A percentile compares a stretch with the other conserved stretches of the same genome.
These are phyloP conservation scores for Drosophila parabipectinata DNA, from an alignment of 1,140 invertebrate genomes.

Conservation along the genomic window DNA sequence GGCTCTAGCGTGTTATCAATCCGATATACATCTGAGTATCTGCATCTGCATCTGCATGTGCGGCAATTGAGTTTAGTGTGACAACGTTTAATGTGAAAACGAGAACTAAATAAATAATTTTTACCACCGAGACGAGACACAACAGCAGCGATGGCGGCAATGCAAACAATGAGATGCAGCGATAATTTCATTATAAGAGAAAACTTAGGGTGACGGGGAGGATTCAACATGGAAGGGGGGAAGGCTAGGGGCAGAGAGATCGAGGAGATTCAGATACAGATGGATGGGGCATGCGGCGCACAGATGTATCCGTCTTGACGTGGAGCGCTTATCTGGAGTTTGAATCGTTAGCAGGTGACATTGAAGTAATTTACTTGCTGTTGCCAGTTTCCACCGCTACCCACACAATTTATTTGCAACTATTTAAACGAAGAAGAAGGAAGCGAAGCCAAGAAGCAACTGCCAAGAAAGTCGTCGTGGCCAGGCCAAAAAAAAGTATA, in stretches of 20 bases:
- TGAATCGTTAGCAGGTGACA: conserved; percentile 81
- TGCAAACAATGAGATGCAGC: conserved; percentile 76
- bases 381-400: conserved; percentile 69
- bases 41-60: conserved; percentile 44
- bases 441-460: conserved; percentile 28
- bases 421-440: conserved; percentile 68
- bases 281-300: conserved; percentile 24
- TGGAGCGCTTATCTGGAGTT: conserved; percentile 70
- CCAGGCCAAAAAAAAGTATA: conserved; percentile 2
- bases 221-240: not conserved
- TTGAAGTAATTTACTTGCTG: conserved; percentile 82
- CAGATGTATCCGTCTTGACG: conserved; percentile 63
- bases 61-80: conserved; percentile 78
- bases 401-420: conserved; percentile 82
- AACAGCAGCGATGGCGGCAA: not conserved
- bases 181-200: conserved; percentile 81
- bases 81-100: conserved; percentile 81
- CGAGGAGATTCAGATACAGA: conserved; percentile 20
- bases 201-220: conserved; percentile 51
- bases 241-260: not conserved
- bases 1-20: conserved; percentile 28
- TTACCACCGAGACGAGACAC: conserved; percentile 41
- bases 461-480: conserved; percentile 20
- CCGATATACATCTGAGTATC: conserved; percentile 21
- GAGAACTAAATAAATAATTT: conserved; percentile 81